Conservation (phyloP, 2,888 invertebrate genomes). For the Venustoraphidia nigricollis region DNA sequence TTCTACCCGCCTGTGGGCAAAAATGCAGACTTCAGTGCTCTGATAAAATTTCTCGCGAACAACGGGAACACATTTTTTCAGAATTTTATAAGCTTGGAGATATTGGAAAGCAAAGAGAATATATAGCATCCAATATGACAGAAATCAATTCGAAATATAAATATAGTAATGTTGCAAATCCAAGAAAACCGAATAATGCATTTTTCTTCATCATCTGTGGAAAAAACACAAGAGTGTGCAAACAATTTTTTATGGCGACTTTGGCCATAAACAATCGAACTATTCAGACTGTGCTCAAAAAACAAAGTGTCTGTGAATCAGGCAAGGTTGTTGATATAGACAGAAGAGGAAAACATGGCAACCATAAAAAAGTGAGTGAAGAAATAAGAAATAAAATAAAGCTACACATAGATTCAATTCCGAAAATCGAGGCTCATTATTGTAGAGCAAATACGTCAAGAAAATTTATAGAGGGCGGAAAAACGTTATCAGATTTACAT, state of each 20-base stretch:
- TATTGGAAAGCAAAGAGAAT: no score
- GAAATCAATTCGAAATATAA: no score
- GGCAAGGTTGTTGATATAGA: background rate
- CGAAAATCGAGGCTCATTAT: conserved; percentile 13
- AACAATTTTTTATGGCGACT: conserved; percentile 6
- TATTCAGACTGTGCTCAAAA: conserved; percentile 10
- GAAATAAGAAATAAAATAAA: conserved; percentile 12
- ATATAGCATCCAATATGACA: no score
- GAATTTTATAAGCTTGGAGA: no score
- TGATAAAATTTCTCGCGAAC: no score
- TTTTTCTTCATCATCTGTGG: no score
- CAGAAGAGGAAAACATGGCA: conserved; percentile 7
- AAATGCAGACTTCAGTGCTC: no score
- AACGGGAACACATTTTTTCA: no score
- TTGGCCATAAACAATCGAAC: conserved; percentile 11
- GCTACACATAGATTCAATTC: conserved; percentile 12
- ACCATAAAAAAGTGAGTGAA: conserved; percentile 4
- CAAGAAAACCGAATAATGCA: no score
- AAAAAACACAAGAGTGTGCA: no score
- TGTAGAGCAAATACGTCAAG: conserved; percentile 9
- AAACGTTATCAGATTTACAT: conserved; percentile 13
- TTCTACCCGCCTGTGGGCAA: no score
- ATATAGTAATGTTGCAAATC: no score
- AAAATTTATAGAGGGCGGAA: conserved; percentile 15
- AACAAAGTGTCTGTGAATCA: conserved; percentile 5